Evolutionary conservation across 2,888 invertebrate species (phyloP).

Genomic region (Netelia inedita): DNA sequence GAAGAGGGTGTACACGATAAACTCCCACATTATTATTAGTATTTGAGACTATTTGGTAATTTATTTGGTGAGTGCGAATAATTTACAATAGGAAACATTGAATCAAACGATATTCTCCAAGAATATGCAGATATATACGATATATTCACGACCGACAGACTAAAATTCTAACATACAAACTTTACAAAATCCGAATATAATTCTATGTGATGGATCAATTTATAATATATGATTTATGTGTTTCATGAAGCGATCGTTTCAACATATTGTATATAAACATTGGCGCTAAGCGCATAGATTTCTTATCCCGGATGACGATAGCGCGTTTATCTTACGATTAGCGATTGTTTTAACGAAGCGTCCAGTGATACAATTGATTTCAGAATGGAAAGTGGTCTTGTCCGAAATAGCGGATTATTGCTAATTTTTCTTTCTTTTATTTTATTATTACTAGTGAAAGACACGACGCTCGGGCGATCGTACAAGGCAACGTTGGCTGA

Average conservation of each 20-base stretch:
- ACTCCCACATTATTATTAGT: too few species aligned
- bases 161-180: conserved; percentile 76
- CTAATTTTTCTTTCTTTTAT: conserved; percentile 32
- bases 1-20: too few species aligned
- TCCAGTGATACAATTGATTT: conserved; percentile 49
- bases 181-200: conserved; percentile 77
- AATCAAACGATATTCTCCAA: conserved; percentile 50
- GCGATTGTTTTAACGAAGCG: conserved; percentile 42
- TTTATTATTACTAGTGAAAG: conserved; percentile 15
- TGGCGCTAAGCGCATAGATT: conserved; percentile 19
- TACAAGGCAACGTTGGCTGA: conserved; percentile 49
- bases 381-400: conserved; percentile 23
- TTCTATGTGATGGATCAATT: conserved; percentile 55
- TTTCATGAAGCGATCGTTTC: conserved; percentile 55
- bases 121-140: conserved; percentile 15
- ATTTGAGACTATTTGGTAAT: conserved; percentile 38
- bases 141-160: conserved; percentile 52
- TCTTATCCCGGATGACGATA: conserved; percentile 27
- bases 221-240: conserved; percentile 53
- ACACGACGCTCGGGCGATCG: conserved; percentile 18
- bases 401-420: conserved; percentile 41
- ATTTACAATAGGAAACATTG: conserved; percentile 59
- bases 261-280: conserved; percentile 21
- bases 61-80: conserved; percentile 68
- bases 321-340: conserved; percentile 35